Evolutionary conservation across 92 coral and sea anemone species (phyloP).

Genomic region (Siderastrea radians): DNA sequence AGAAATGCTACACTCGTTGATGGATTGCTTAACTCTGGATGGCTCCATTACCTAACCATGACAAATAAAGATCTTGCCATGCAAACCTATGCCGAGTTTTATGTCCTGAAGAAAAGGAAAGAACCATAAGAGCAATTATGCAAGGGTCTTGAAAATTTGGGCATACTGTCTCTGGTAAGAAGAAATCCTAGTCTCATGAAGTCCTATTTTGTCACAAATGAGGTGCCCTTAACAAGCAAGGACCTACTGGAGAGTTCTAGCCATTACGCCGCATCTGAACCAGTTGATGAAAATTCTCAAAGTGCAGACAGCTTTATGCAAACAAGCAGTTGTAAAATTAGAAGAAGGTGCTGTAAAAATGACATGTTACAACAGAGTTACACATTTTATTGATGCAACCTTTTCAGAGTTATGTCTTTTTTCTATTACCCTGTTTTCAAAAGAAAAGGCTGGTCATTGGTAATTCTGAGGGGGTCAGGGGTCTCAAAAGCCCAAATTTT

Average conservation of each 20-base stretch:
- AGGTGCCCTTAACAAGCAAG: constrained; percentile 43
- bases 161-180: constrained; percentile 26
- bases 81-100: constrained; percentile 28
- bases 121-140: constrained; percentile 60
- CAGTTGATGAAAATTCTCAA: constrained; percentile 46
- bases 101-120: constrained; percentile 53
- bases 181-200: constrained; percentile 38
- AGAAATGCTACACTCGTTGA: constrained; percentile 10
- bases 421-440: constrained; percentile 1
- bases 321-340: constrained; percentile 29
- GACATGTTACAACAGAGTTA: not conserved
- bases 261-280: constrained; percentile 32
- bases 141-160: constrained; percentile 42
- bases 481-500: too few species aligned
- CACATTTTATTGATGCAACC: constrained; percentile 15
- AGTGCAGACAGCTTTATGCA: constrained; percentile 36
- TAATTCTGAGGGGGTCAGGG: too few species aligned
- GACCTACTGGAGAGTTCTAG: constrained; percentile 40
- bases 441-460: not conserved
- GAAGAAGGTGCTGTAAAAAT: constrained; percentile 36
- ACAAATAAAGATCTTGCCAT: constrained; percentile 59
- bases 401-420: not conserved
- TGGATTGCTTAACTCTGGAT: constrained; percentile 52
- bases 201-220: constrained; percentile 30
- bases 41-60: constrained; percentile 45